Evolutionary conservation across 2,113 vertebrate genomes (phyloP).

Genomic region (Meriones unguiculatus): DNA sequence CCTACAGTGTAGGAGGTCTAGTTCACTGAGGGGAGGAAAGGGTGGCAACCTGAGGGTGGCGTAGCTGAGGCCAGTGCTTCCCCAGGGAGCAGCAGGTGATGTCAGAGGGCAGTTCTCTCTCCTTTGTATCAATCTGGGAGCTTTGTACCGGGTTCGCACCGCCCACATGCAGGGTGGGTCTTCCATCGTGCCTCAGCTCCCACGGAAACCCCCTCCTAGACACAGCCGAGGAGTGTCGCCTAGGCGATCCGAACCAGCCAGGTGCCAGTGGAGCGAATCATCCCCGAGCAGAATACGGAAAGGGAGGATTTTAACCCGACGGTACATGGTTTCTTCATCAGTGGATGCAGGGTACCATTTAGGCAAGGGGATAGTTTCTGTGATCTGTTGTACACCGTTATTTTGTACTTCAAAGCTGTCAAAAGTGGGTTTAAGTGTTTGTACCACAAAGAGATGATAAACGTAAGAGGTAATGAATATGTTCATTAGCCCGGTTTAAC

Average conservation of each 20-base stretch:
- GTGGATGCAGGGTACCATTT: background rate
- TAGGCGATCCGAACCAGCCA: background rate
- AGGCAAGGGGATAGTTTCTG: background rate
- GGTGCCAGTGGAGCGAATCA: background rate
- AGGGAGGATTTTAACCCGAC: background rate
- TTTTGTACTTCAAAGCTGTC: background rate
- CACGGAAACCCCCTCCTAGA: background rate
- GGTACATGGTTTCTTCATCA: background rate
- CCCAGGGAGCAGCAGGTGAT: background rate
- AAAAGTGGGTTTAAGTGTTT: conserved; percentile 13
- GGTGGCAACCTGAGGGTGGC: background rate
- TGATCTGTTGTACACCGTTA: background rate
- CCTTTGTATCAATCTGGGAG: too few relatives aligned
- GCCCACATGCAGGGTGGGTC: background rate
- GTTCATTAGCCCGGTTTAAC: background rate
- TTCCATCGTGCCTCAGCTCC: background rate
- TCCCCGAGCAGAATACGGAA: background rate
- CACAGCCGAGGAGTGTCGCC: background rate
- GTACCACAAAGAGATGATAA: background rate
- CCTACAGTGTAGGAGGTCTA: background rate
- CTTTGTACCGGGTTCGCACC: background rate
- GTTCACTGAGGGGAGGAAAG: background rate
- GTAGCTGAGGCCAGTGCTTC: background rate
- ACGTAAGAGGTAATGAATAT: background rate
- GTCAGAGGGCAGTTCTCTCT: background rate